Evolutionary conservation across 2,888 invertebrate genomes (phyloP).

Genomic region (Laothoe populi): DNA sequence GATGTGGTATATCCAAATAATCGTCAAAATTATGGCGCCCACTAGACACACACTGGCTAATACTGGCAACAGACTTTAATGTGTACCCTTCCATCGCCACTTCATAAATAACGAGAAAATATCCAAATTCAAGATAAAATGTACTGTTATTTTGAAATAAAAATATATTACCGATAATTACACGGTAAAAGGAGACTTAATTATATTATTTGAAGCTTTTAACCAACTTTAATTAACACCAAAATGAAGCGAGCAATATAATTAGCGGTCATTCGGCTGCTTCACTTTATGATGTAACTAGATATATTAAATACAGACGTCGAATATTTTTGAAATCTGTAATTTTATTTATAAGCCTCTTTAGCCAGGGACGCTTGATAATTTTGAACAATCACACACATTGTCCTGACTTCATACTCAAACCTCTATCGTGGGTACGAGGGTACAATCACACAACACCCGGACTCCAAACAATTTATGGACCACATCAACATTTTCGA

Average conservation of each 20-base stretch:
- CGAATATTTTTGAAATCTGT: not conserved
- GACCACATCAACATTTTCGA: too few species aligned
- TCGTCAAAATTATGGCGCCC: too few species aligned
- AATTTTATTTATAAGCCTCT: not conserved
- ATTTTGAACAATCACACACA: too few species aligned
- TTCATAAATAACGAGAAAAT: not conserved
- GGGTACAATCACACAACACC: too few species aligned
- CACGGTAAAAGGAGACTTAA: slow-evolving; percentile 6
- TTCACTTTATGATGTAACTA: not conserved
- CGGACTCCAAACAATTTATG: too few species aligned
- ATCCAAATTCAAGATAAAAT: not conserved
- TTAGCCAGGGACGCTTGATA: too few species aligned
- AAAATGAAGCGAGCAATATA: slow-evolving; percentile 1
- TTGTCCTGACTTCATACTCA: too few species aligned
- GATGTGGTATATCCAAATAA: too few species aligned
- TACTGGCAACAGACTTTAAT: too few species aligned
- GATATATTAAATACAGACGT: not conserved
- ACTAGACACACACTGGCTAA: too few species aligned
- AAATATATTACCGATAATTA: slow-evolving; percentile 6
- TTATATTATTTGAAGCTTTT: slow-evolving; percentile 18
- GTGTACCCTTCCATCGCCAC: too few species aligned
- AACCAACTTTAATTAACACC: slow-evolving; percentile 13
- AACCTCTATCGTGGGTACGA: too few species aligned
- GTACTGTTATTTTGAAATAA: slow-evolving; percentile 1
- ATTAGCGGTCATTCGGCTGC: slow-evolving; percentile 8